Percentiles rank a stretch among this genome's conserved stretches.
These are phyloP conservation scores for Scaptomyza caliginosa DNA, from an alignment of 2,888 invertebrate species.

Conservation along the genomic window DNA sequence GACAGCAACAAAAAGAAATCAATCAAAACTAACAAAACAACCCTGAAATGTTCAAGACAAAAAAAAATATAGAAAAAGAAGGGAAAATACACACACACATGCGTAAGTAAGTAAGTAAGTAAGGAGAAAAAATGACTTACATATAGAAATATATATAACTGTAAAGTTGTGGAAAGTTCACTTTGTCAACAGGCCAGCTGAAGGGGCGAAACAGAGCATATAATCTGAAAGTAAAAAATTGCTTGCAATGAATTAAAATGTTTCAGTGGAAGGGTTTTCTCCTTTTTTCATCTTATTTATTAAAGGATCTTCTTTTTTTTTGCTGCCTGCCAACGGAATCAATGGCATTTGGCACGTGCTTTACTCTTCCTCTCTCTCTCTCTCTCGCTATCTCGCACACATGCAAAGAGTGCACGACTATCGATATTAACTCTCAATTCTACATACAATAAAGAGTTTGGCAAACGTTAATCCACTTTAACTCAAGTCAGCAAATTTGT, in stretches of 20 bases:
- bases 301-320: background rate
- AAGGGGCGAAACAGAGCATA: background rate
- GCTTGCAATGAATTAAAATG: no score
- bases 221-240: background rate
- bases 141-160: conserved; percentile 17
- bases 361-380: background rate
- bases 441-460: conserved; percentile 4
- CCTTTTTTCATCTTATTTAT: no score
- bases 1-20: conserved; percentile 52
- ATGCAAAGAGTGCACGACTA: no score
- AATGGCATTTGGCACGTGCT: conserved; percentile 2
- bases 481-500: background rate
- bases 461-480: conserved; percentile 16
- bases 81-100: background rate
- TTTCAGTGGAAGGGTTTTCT: no score
- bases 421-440: no score
- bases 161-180: conserved; percentile 23
- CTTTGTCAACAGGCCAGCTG: background rate
- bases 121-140: background rate
- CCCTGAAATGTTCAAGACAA: conserved; percentile 30
- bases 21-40: conserved; percentile 63
- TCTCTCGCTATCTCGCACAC: no score
- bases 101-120: background rate
- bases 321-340: background rate
- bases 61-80: background rate